phyloP scores from a whole-genome alignment of 2,113 vertebrate species.

The Caloenas nicobarica region DNA sequence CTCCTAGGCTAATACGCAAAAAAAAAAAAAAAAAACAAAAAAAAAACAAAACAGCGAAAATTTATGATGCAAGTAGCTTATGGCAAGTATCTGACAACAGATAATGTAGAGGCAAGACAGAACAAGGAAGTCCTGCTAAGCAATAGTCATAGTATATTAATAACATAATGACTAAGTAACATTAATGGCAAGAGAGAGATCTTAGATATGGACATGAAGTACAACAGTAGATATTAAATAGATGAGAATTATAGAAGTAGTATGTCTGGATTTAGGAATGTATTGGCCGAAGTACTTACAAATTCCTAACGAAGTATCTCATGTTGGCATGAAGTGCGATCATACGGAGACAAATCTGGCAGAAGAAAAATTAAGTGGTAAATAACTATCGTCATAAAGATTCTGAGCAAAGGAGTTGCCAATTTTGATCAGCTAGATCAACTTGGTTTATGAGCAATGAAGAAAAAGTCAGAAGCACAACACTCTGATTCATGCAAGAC shows the following conservation, averaged over 20 bases:
- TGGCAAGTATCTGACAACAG: background rate
- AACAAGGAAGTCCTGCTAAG: background rate
- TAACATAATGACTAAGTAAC: background rate
- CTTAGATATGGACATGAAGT: background rate
- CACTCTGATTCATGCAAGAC: background rate
- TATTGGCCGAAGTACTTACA: background rate
- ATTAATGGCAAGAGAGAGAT: background rate
- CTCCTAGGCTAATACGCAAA: background rate
- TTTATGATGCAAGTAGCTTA: background rate
- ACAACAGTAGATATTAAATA: background rate
- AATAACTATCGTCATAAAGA: background rate
- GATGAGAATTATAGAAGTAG: background rate
- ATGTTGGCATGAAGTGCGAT: background rate
- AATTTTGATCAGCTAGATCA: background rate
- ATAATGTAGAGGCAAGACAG: background rate
- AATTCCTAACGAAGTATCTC: slow-evolving; percentile 36
- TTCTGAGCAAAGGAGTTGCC: background rate
- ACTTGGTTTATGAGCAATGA: background rate
- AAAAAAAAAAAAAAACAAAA: background rate
- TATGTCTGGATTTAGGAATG: background rate
- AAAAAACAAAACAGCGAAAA: background rate
- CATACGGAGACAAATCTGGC: slow-evolving; percentile 24
- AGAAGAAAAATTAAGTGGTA: slow-evolving; percentile 22
- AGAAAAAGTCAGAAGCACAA: background rate
- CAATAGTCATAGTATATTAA: background rate